Conservation (phyloP, 2,888 invertebrate genomes). For the Oscheius sp. region DNA sequence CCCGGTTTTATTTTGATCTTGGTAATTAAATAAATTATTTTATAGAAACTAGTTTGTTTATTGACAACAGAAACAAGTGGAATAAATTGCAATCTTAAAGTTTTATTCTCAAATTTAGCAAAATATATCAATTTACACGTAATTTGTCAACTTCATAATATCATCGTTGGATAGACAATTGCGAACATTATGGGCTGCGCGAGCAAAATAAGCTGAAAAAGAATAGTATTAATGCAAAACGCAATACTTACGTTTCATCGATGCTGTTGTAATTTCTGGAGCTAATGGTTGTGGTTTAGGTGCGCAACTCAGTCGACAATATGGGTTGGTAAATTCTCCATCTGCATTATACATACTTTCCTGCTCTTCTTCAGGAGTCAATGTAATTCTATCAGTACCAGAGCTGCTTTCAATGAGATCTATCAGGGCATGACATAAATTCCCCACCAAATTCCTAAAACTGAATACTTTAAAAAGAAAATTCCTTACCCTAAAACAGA, state of each 20-base stretch:
- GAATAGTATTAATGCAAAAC: too few species aligned
- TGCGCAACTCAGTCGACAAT: conserved; percentile 65
- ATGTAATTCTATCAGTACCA: conserved; percentile 39
- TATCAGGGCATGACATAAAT: conserved; percentile 43
- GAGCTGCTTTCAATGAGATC: conserved; percentile 50
- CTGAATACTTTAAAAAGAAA: neutral
- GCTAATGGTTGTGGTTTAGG: conserved; percentile 50
- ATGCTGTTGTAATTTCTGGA: conserved; percentile 50
- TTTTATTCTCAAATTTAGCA: neutral
- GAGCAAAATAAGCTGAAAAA: conserved; percentile 1
- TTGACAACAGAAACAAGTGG: too few species aligned
- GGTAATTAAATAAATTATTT: too few species aligned
- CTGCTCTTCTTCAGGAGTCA: conserved; percentile 58
- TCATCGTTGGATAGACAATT: neutral
- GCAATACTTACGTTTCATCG: conserved; percentile 50
- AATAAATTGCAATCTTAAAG: neutral
- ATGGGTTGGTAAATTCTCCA: conserved; percentile 67
- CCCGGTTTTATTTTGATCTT: too few species aligned
- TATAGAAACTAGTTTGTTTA: too few species aligned
- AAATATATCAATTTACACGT: neutral
- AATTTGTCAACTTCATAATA: neutral
- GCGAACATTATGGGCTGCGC: neutral
- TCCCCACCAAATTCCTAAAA: conserved; percentile 48
- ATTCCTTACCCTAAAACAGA: conserved; percentile 6
- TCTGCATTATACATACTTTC: conserved; percentile 64